phyloP scores from a whole-genome alignment of 2,888 invertebrate species.

The Yponomeuta plumbellus region DNA sequence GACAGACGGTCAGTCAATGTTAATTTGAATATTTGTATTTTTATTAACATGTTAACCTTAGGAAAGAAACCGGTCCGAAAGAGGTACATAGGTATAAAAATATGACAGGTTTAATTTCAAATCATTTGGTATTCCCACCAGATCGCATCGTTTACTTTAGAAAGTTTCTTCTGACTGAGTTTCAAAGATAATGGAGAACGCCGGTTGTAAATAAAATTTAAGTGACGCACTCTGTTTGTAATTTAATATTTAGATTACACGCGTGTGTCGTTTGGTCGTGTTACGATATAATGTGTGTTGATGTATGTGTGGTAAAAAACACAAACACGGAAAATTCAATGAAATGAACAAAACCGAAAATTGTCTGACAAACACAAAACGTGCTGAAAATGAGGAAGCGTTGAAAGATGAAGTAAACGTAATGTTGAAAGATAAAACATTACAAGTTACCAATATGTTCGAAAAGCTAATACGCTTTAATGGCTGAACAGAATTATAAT shows the following conservation, averaged over 20 bases:
- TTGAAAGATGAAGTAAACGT: too few relatives aligned
- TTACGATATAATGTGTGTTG: not conserved
- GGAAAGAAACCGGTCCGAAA: not conserved
- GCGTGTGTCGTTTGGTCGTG: not conserved
- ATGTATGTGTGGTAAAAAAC: not conserved
- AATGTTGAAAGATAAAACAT: too few relatives aligned
- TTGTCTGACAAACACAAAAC: too few relatives aligned
- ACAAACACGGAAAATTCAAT: not conserved
- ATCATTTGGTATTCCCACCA: not conserved
- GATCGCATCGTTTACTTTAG: not conserved
- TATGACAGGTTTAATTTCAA: not conserved
- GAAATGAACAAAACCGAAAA: too few relatives aligned
- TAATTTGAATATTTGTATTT: slow-evolving; percentile 2
- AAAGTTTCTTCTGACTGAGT: not conserved
- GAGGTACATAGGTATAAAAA: not conserved
- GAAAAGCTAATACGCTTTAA: too few relatives aligned
- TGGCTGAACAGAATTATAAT: too few relatives aligned
- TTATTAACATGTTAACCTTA: not conserved
- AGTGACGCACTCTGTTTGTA: not conserved
- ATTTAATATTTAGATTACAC: slow-evolving; percentile 6
- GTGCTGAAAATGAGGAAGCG: too few relatives aligned
- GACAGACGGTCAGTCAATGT: not conserved
- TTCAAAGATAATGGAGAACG: not conserved
- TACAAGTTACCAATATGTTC: too few relatives aligned
- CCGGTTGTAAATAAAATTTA: not conserved